A percentile compares a stretch with the other conserved stretches of the same genome.
phyloP scores from a whole-genome alignment of 2,113 vertebrate species.

The Baryphthengus martii region DNA sequence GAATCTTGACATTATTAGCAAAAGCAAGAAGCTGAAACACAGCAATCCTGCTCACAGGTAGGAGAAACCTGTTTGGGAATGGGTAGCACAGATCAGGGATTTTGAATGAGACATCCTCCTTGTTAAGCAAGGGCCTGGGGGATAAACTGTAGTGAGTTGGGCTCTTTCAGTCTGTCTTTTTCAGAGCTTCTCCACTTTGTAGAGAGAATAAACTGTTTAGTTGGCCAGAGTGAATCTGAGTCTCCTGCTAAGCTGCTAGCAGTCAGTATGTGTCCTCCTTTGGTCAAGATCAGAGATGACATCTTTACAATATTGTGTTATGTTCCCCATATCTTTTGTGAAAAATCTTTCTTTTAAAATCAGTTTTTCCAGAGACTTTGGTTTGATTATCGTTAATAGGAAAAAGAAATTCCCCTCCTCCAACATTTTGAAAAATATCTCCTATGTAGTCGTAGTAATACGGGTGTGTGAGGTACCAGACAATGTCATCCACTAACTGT shows the following conservation, averaged over 20 bases:
- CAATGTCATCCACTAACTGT: background rate
- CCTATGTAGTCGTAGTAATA: background rate
- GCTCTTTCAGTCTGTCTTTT: background rate
- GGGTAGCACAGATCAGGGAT: background rate
- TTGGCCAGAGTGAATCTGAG: background rate
- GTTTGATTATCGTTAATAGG: background rate
- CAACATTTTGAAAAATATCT: background rate
- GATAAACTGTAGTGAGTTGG: background rate
- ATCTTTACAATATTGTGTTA: background rate
- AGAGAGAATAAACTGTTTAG: background rate
- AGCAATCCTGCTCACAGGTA: rapidly evolving
- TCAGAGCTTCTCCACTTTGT: background rate
- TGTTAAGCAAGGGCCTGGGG: background rate
- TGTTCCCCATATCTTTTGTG: background rate
- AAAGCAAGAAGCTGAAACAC: background rate
- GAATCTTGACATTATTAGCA: background rate
- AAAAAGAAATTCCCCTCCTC: background rate
- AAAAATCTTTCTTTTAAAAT: background rate
- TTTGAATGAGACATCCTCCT: background rate
- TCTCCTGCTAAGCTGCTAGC: background rate
- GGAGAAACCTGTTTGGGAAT: background rate
- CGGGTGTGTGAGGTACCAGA: background rate
- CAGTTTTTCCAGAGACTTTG: background rate
- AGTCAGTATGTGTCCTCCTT: background rate
- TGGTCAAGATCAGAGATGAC: background rate